Conservation (phyloP, 1,140 invertebrate genomes). For the Aphaenogaster rudis region DNA sequence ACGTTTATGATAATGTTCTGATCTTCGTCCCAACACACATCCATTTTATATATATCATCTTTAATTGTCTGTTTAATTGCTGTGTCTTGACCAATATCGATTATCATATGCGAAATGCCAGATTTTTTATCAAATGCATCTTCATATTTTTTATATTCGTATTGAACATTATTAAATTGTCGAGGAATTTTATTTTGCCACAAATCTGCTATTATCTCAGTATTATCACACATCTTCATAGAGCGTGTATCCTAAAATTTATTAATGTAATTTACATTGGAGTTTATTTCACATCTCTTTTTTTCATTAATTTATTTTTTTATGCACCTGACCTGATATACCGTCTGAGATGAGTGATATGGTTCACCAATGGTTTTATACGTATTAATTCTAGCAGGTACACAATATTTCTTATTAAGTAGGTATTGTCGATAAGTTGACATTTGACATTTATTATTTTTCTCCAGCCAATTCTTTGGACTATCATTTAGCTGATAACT, state of each 20-base stretch:
- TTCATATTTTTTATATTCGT: conserved; percentile 25
- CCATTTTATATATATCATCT: conserved; percentile 79
- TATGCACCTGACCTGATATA: conserved; percentile 65
- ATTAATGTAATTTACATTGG: background rate
- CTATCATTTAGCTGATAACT: conserved; percentile 49
- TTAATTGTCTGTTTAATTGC: conserved; percentile 70
- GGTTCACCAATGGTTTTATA: background rate
- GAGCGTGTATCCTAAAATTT: background rate
- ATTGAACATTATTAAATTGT: conserved; percentile 2
- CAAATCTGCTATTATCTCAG: background rate
- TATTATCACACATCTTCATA: conserved; percentile 28
- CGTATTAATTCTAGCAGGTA: background rate
- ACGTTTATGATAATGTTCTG: conserved; percentile 29
- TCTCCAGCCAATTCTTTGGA: background rate
- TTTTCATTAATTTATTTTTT: background rate
- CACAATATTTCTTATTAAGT: conserved; percentile 27
- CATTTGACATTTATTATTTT: conserved; percentile 12
- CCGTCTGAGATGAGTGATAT: conserved; percentile 25
- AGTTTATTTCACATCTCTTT: conserved; percentile 30
- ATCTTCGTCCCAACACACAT: conserved; percentile 68
- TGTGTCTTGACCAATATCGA: conserved; percentile 38
- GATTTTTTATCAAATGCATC: conserved; percentile 35
- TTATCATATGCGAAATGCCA: conserved; percentile 3
- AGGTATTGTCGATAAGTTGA: conserved; percentile 26
- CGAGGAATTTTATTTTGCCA: background rate